Evolutionary conservation across 1,140 invertebrate species (phyloP), one percentile per base, ranked within the genome.

Genomic region (Drosophila trapezifrons): DNA sequence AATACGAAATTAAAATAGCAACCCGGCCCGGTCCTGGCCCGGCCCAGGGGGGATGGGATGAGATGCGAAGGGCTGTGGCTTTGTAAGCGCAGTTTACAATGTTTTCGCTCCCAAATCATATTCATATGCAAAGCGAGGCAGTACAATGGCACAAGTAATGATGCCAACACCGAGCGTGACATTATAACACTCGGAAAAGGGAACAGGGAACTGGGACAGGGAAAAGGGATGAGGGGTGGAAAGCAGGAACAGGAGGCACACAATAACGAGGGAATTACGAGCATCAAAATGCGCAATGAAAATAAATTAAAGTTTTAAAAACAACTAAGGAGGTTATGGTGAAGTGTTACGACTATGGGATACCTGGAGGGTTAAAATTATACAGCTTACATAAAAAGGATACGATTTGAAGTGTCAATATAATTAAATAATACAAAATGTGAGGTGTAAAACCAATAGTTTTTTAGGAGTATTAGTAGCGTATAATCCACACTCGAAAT

Each of bases 251-350:
- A 87, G 76, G 79, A 78, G 78, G 82, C 76, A 90, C 35, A 90
- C 86, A 90, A 90, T 90, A 90, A 90, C 87, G 82, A 83, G 79
- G 72, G 87, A 78, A 90, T 90, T 90, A 90, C 82, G 79, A 83
- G 87, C 87, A 83, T 90, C 82, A 87, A 90, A 90, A 90, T 90
- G 87, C 87, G 87, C 87, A 87, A 90, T 90, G 87, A 90, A 90
- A 90, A 90, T 90, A 90, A 90, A 90, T 90, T 90, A 90, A 90
- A 90, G 81, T 86, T 81, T 82, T 58, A 32, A 72, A 82, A 90
- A 54, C 51, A 54, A 54, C 18, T 54, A 54, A 52, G 18, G 2
- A 37, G 29, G 1, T 0, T 15, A 10, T 2, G 13, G 18, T 20
- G 15, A 3, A 35, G 49, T 15, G 49, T 35, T 0, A 4, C 6